Evolutionary conservation across 2,888 invertebrate species (phyloP).

Genomic region (Amphimallon solstitiale): DNA sequence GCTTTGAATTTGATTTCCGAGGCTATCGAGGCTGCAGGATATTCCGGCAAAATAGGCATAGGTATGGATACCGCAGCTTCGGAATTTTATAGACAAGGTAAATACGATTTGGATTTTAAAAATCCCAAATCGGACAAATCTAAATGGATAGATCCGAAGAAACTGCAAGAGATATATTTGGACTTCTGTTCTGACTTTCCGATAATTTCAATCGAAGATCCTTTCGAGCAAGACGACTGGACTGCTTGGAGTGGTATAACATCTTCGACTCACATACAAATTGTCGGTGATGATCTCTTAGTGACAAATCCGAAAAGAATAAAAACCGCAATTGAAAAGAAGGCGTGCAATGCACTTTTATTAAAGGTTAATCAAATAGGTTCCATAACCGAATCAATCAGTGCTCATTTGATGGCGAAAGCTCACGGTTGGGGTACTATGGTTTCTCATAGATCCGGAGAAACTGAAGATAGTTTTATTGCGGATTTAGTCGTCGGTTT

Average conservation of each 20-base stretch:
- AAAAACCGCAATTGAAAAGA: constrained; percentile 90
- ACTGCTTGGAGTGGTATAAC: constrained; percentile 87
- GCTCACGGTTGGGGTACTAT: constrained; percentile 97
- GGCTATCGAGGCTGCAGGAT: constrained; percentile 93
- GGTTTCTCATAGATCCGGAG: constrained; percentile 98
- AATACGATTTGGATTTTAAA: constrained; percentile 97
- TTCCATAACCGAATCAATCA: constrained; percentile 95
- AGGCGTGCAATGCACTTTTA: constrained; percentile 94
- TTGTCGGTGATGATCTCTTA: constrained; percentile 94
- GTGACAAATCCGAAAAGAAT: constrained; percentile 93
- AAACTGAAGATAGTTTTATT: constrained; percentile 99
- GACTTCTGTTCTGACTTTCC: constrained; percentile 81
- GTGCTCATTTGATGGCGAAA: constrained; percentile 89
- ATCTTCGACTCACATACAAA: constrained; percentile 79
- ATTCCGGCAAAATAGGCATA: constrained; percentile 94
- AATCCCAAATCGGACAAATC: constrained; percentile 86
- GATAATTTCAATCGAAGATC: constrained; percentile 96
- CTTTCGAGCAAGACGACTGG: constrained; percentile 99
- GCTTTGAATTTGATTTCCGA: constrained; percentile 84
- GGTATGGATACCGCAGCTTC: constrained; percentile 99
- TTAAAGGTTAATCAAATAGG: constrained; percentile 98
- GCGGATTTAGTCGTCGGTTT: constrained; percentile 99
- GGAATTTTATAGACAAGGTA: constrained; percentile 85
- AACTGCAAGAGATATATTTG: constrained; percentile 85
- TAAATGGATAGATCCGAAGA: constrained; percentile 80